These are phyloP conservation scores for Zele albiditarsus DNA, from an alignment of 2,888 invertebrate species.

Conservation along the genomic window DNA sequence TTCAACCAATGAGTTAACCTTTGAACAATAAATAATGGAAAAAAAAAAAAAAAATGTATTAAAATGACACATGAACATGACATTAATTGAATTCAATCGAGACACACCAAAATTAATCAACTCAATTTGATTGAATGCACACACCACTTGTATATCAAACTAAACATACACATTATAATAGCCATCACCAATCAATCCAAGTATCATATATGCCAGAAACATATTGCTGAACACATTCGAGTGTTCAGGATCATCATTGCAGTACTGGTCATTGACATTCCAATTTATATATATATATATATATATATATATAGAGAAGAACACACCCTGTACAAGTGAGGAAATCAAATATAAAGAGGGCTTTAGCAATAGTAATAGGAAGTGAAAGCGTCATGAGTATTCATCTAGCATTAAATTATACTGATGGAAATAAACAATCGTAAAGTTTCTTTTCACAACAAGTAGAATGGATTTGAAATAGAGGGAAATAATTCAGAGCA, in stretches of 20 bases:
- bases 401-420: background rate
- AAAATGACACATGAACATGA: background rate
- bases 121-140: background rate
- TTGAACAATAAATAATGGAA: no score
- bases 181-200: background rate
- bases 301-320: no score
- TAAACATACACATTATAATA: background rate
- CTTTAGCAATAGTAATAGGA: background rate
- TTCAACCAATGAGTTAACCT: no score
- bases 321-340: background rate
- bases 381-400: background rate
- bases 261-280: background rate
- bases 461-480: background rate
- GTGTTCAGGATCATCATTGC: background rate
- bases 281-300: background rate
- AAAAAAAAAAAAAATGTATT: background rate
- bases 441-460: background rate
- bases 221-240: background rate
- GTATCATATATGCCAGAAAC: background rate
- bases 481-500: background rate
- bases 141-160: background rate
- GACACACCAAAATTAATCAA: background rate
- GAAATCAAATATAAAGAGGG: slow-evolving; percentile 3
- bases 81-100: background rate
- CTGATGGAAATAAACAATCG: background rate